Conservation (phyloP, 2,797 vertebrate genomes). For the Anguilla marmorata region DNA sequence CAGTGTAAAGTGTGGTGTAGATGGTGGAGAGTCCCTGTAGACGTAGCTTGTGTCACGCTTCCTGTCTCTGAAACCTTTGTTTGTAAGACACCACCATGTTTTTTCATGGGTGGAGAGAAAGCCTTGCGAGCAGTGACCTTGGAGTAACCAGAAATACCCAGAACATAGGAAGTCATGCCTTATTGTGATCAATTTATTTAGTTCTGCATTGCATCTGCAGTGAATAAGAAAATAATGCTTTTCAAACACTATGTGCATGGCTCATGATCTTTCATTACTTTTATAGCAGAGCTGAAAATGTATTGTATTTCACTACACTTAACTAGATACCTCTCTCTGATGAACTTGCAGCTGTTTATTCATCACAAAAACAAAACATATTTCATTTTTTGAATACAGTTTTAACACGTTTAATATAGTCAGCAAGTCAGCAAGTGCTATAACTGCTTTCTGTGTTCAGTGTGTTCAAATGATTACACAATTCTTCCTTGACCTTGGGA, state of each 20-base stretch:
- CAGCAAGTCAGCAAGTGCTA: neutral
- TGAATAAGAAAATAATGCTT: neutral
- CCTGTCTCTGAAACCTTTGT: constrained; percentile 47
- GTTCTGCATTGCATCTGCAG: neutral
- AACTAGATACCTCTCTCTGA: neutral
- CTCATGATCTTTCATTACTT: neutral
- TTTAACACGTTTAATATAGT: neutral
- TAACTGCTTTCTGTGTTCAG: neutral
- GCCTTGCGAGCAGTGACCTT: neutral
- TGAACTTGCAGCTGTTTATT: neutral
- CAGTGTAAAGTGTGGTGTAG: constrained; percentile 40
- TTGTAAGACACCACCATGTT: constrained; percentile 33
- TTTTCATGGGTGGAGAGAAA: neutral
- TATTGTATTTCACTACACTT: neutral
- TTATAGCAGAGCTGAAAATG: neutral
- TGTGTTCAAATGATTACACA: neutral
- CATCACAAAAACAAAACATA: neutral
- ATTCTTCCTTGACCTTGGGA: neutral
- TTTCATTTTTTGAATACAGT: neutral
- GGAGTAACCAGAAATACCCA: neutral
- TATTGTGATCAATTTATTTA: neutral
- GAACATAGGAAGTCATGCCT: neutral
- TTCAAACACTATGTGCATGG: neutral
- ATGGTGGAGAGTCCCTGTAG: constrained; percentile 35
- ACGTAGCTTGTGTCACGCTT: neutral